These are phyloP conservation scores for Lutjanus argentimaculatus DNA, from an alignment of 2,797 vertebrate species.

Conservation along the genomic window DNA sequence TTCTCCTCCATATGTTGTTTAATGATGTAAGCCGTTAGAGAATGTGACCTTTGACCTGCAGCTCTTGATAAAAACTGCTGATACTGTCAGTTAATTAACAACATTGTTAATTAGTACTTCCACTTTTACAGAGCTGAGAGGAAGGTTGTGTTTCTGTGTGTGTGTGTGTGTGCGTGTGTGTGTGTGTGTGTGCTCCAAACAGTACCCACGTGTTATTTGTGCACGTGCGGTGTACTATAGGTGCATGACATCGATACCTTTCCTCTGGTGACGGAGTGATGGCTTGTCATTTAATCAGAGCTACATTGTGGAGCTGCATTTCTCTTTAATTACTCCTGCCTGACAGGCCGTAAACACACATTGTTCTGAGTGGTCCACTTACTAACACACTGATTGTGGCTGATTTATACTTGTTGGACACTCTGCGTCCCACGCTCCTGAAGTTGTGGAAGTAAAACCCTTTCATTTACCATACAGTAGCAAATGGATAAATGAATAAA, in stretches of 20 bases:
- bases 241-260: constrained; percentile 26
- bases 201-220: neutral
- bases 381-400: constrained; percentile 24
- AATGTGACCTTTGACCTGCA: constrained; percentile 25
- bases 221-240: neutral
- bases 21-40: constrained; percentile 36
- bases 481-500: constrained; percentile 7
- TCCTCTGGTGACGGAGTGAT: constrained; percentile 52
- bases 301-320: constrained; percentile 33
- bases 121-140: constrained; percentile 5
- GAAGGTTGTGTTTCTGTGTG: neutral
- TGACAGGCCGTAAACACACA: constrained; percentile 18
- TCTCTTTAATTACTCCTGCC: constrained; percentile 13
- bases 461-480: constrained; percentile 1
- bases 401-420: constrained; percentile 34
- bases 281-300: constrained; percentile 69
- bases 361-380: constrained; percentile 17
- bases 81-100: constrained; percentile 42
- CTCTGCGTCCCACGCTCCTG: constrained; percentile 1
- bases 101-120: constrained; percentile 42
- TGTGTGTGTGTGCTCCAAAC: neutral
- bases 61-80: constrained; percentile 36
- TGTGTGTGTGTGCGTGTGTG: neutral
- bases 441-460: neutral
- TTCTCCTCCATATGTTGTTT: constrained; percentile 21